Percentiles rank a stretch among this genome's conserved stretches.
phyloP scores from a whole-genome alignment of 2,113 vertebrate species.

The Pseudorasbora parva region DNA sequence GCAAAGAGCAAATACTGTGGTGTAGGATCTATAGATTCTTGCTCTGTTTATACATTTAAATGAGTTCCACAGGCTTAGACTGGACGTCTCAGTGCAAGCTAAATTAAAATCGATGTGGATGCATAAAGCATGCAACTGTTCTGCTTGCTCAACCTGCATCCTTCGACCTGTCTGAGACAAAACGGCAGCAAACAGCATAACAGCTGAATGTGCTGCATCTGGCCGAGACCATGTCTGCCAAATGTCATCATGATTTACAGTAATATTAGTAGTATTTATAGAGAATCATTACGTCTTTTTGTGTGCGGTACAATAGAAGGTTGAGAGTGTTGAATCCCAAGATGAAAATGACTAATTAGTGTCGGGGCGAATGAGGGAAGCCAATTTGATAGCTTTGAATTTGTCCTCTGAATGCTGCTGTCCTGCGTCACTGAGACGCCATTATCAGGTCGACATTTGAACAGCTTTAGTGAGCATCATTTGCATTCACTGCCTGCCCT shows the following conservation, averaged over 20 bases:
- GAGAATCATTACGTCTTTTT: background rate
- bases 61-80: background rate
- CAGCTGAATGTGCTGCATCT: background rate
- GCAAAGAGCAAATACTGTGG: background rate
- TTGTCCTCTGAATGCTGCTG: conserved; percentile 24
- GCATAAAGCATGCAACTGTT: background rate
- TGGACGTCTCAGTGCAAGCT: background rate
- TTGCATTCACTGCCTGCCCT: conserved; percentile 40
- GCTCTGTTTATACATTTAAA: conserved; percentile 28
- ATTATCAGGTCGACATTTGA: conserved; percentile 50
- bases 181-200: background rate
- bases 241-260: conserved; percentile 29
- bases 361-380: conserved; percentile 25
- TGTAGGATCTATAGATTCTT: background rate
- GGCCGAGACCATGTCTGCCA: background rate
- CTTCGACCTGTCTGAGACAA: conserved; percentile 12
- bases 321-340: background rate
- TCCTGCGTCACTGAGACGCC: conserved; percentile 26
- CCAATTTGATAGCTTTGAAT: conserved; percentile 20
- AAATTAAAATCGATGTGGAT: background rate
- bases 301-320: background rate
- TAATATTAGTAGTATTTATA: conserved; percentile 26
- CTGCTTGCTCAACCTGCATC: background rate
- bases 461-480: conserved; percentile 37
- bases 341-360: conserved; percentile 28